Base-by-base conservation (phyloP, 2,797 vertebrate genomes). In the Psittacula echo region DNA sequence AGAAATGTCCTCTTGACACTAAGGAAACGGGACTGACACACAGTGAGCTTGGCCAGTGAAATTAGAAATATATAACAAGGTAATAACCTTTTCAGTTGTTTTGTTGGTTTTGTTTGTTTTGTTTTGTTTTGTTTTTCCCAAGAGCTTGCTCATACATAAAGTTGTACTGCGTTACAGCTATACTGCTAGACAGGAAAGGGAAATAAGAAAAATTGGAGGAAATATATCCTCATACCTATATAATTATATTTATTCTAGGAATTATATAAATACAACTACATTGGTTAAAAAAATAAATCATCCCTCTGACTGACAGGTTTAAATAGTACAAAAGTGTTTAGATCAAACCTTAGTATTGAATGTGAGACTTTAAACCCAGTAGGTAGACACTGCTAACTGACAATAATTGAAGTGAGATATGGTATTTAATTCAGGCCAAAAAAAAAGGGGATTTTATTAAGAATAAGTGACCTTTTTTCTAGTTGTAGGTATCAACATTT, bases 281-380 rank as follows among this genome's bases (percentile, higher is more conserved):
- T 1, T 51, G 56, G 68, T 64, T 70, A 70, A 85, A 86, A 87
- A 90, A 95, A 88, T 48, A 94, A 94, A 95, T n/a, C 41, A 20
- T 15, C 23, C 6, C n/a, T 34, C 50, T 91, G 89, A 94, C 6
- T 84, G 93, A 94, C 94, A 94, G 70, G 32, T 90, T 90, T 94
- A 93, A 95, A 89, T 29, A 62, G 61, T 37, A 87, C 15, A 75
- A 81, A 87, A 68, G 16, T 80, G 56, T 72, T 93, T 29, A 51
- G 47, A 44, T 21, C 66, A 66, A 91, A 37, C n/a, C 30, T 32
- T 22, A 70, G 68, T 23, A 44, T 2, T 85, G 65, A 73, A 70
- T 19, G 74, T 48, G 84, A 89, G 75, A 47, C 61, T 29, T 45
- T 41, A 80, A 91, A 53, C 20, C 64, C 42, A 53, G 71, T 10